Percentiles rank a stretch among this genome's conserved stretches.
Evolutionary conservation across 2,888 invertebrate species (phyloP).

Genomic region (Lamproptera curius): DNA sequence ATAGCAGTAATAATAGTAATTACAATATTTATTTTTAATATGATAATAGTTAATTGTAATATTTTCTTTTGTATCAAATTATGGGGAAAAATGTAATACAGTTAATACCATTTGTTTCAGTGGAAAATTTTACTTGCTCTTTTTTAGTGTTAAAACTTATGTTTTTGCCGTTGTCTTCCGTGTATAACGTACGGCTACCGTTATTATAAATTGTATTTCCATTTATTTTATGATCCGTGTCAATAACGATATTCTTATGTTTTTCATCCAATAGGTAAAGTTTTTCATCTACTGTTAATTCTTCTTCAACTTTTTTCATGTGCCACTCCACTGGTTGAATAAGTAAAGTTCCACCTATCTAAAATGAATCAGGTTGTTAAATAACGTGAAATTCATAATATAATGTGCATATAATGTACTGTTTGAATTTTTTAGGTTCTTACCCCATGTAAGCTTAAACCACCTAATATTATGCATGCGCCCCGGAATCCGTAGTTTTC

Average conservation of each 20-base stretch:
- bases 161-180: conserved; percentile 28
- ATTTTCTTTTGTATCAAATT: too few species aligned
- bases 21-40: too few species aligned
- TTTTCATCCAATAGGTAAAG: conserved; percentile 51
- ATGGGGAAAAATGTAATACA: too few species aligned
- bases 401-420: neutral
- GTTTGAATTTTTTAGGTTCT: conserved; percentile 21
- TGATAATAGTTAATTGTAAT: too few species aligned
- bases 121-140: neutral
- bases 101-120: conserved; percentile 3
- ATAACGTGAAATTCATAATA: neutral
- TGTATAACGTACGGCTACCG: conserved; percentile 30
- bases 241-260: conserved; percentile 44
- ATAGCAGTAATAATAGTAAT: too few species aligned
- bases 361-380: conserved; percentile 19
- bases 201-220: conserved; percentile 27
- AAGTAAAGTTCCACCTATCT: conserved; percentile 78
- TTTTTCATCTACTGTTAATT: conserved; percentile 56
- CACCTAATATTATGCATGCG: conserved; percentile 81
- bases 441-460: conserved; percentile 82
- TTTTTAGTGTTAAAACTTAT: neutral
- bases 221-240: conserved; percentile 43
- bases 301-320: conserved; percentile 61
- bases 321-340: conserved; percentile 80
- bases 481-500: conserved; percentile 81